Evolutionary conservation across 2,888 invertebrate species (phyloP).

Genomic region (Podabrus alpinus): DNA sequence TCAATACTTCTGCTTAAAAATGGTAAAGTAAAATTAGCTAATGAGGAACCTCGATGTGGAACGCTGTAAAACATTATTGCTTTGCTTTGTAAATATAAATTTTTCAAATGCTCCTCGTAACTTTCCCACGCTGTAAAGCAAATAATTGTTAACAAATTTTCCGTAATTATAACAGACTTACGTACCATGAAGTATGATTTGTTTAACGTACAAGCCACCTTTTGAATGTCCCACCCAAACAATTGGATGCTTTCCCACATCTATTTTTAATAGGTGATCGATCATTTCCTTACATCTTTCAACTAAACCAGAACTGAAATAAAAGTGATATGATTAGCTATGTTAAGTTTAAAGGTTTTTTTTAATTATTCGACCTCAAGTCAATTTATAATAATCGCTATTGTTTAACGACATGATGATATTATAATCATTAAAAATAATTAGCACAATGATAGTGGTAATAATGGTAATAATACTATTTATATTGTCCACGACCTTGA

Average conservation of each 20-base stretch:
- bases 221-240: slow-evolving; percentile 88
- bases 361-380: background rate
- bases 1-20: slow-evolving; percentile 78
- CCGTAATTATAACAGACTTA: background rate
- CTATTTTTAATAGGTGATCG: slow-evolving; percentile 66
- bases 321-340: background rate
- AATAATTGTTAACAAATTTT: background rate
- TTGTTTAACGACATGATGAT: background rate
- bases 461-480: background rate
- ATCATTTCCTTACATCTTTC: slow-evolving; percentile 76
- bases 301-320: slow-evolving; percentile 64
- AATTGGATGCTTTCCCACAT: slow-evolving; percentile 73
- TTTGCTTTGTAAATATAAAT: slow-evolving; percentile 62
- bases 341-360: background rate
- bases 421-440: background rate
- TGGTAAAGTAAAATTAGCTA: slow-evolving; percentile 75
- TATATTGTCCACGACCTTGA: background rate
- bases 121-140: slow-evolving; percentile 57
- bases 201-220: slow-evolving; percentile 85
- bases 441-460: background rate
- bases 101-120: slow-evolving; percentile 51
- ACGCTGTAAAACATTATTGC: slow-evolving; percentile 85
- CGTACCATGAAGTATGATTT: slow-evolving; percentile 74
- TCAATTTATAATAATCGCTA: background rate
- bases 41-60: slow-evolving; percentile 81